phyloP scores from a whole-genome alignment of 2,888 invertebrate genomes.

The Hydrotaea diabolus region DNA sequence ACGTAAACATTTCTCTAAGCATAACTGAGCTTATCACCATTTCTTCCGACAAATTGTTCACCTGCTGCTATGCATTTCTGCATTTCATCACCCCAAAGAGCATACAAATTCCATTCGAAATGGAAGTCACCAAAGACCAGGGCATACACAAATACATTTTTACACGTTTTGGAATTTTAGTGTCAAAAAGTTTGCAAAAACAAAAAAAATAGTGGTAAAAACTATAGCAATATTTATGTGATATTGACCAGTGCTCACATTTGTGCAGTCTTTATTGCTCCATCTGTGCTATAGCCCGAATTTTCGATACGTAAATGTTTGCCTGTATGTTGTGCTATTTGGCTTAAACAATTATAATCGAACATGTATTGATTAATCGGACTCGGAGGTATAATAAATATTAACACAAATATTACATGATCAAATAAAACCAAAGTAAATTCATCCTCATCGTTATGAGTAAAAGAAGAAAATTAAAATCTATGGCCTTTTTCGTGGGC shows the following conservation, averaged over 20 bases:
- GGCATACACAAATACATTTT: no score
- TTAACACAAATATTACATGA: conserved; percentile 35
- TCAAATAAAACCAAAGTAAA: conserved; percentile 11
- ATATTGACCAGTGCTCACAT: not conserved
- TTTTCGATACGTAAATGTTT: not conserved
- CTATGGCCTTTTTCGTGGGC: not conserved
- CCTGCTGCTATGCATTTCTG: no score
- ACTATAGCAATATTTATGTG: not conserved
- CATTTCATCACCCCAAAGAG: not conserved
- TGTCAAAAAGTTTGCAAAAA: conserved; percentile 24
- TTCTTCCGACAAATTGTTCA: no score
- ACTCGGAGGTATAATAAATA: conserved; percentile 50
- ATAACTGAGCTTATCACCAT: no score
- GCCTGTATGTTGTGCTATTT: not conserved
- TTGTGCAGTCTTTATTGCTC: no score
- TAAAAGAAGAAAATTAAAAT: conserved; percentile 35
- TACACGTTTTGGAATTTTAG: no score
- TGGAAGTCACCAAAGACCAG: no score
- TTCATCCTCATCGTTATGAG: conserved; percentile 21
- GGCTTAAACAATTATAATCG: conserved; percentile 42
- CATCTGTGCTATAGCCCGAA: not conserved
- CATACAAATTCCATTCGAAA: no score
- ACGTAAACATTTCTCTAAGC: no score
- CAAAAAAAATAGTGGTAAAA: no score
- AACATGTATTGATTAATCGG: conserved; percentile 48